Evolutionary conservation across 2,888 invertebrate genomes (phyloP).

Genomic region (Sinotaia quadrata): DNA sequence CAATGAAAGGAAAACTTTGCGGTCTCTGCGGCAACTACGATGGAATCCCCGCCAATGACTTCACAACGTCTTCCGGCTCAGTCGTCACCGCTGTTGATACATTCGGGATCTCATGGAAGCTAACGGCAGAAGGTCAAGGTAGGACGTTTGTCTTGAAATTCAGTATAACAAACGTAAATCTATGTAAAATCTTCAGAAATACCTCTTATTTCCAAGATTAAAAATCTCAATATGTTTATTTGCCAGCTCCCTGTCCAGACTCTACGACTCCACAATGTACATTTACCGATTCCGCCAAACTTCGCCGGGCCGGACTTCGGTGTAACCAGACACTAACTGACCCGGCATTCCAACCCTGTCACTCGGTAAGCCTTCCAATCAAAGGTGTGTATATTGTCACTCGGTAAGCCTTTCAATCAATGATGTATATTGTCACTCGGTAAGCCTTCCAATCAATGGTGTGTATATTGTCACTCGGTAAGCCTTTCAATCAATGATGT

Average conservation of each 20-base stretch:
- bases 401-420: too few relatives aligned
- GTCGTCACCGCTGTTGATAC: slow-evolving; percentile 48
- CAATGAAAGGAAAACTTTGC: slow-evolving; percentile 83
- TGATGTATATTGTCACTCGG: slow-evolving; percentile 58
- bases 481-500: too few relatives aligned
- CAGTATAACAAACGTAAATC: too few relatives aligned
- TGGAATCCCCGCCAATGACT: slow-evolving; percentile 81
- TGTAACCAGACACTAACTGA: slow-evolving; percentile 25
- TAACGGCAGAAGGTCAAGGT: slow-evolving; percentile 42
- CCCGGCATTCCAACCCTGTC: slow-evolving; percentile 47
- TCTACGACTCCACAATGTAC: slow-evolving; percentile 40
- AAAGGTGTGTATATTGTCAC: too few relatives aligned
- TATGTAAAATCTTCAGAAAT: too few relatives aligned
- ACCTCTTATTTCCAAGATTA: too few relatives aligned
- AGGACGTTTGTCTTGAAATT: too few relatives aligned
- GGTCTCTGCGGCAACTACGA: slow-evolving; percentile 88
- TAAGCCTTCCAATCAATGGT: slow-evolving; percentile 44
- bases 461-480: too few relatives aligned
- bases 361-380: slow-evolving; percentile 47
- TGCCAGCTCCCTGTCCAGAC: slow-evolving; percentile 52
- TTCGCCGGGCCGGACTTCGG: neutral
- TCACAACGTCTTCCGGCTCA: slow-evolving; percentile 77
- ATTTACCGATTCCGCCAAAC: neutral
- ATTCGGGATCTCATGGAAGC: slow-evolving; percentile 62
- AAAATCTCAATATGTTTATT: too few relatives aligned